phyloP scores from a whole-genome alignment of 2,888 invertebrate species.

The Nemoura dubitans region DNA sequence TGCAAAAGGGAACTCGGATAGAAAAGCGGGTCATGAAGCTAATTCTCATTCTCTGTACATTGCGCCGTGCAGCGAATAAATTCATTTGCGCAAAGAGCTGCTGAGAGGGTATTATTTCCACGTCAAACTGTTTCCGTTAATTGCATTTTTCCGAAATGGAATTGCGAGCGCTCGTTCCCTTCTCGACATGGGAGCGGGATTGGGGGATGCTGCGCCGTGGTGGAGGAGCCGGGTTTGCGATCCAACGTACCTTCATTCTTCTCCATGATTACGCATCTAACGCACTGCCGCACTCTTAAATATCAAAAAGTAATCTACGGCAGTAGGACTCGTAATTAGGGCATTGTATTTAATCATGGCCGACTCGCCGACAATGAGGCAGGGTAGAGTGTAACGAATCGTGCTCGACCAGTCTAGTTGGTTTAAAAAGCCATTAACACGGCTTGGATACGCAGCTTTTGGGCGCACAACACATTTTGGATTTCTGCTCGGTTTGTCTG shows the following conservation, averaged over 20 bases:
- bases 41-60: background rate
- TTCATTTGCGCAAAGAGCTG: background rate
- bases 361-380: background rate
- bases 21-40: slow-evolving; percentile 4
- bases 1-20: background rate
- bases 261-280: background rate
- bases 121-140: background rate
- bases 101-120: background rate
- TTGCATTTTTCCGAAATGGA: background rate
- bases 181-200: background rate
- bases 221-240: background rate
- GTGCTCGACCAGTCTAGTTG: background rate
- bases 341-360: background rate
- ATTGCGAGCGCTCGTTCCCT: background rate
- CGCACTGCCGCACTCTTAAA: background rate
- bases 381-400: background rate
- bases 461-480: background rate
- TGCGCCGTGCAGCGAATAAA: background rate
- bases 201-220: background rate
- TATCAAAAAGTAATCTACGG: background rate
- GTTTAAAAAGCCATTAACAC: slow-evolving; percentile 12
- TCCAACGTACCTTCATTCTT: background rate
- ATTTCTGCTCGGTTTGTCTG: background rate
- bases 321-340: background rate
- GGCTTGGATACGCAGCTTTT: background rate